Conservation (phyloP, 1,140 invertebrate genomes). For the Drosophila hydei region DNA sequence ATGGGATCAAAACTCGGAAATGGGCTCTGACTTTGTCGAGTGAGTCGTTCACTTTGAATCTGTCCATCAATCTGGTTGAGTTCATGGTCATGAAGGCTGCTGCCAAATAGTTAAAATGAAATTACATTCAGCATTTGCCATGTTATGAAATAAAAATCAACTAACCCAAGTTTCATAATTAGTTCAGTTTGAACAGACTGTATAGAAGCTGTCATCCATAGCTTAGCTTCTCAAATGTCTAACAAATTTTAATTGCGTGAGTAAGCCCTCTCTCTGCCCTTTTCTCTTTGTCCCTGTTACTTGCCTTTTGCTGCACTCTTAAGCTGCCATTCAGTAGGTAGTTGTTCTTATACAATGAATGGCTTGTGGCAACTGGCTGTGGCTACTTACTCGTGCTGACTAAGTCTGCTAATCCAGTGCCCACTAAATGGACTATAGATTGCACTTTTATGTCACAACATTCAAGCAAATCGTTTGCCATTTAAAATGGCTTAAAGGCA, state of each 20-base stretch:
- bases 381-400: constrained; percentile 54
- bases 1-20: constrained; percentile 3
- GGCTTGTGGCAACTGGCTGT: constrained; percentile 38
- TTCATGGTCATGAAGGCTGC: too few relatives aligned
- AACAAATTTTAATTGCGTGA: constrained; percentile 4
- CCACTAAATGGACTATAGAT: constrained; percentile 67
- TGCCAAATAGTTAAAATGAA: too few relatives aligned
- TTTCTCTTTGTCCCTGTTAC: too few relatives aligned
- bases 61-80: background rate
- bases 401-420: constrained; percentile 49
- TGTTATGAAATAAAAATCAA: too few relatives aligned
- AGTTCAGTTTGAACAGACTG: too few relatives aligned
- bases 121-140: too few relatives aligned
- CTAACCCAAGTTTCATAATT: too few relatives aligned
- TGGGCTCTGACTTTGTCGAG: background rate
- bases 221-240: background rate
- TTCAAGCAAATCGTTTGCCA: constrained; percentile 74
- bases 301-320: background rate
- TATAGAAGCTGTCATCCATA: background rate
- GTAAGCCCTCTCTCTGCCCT: background rate
- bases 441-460: constrained; percentile 76
- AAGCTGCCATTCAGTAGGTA: constrained; percentile 1
- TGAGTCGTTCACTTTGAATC: constrained; percentile 11
- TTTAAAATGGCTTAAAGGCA: constrained; percentile 69
- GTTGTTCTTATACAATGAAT: background rate